These are phyloP conservation scores for Monochamus saltuarius DNA, from an alignment of 1,140 invertebrate species.

Conservation along the genomic window DNA sequence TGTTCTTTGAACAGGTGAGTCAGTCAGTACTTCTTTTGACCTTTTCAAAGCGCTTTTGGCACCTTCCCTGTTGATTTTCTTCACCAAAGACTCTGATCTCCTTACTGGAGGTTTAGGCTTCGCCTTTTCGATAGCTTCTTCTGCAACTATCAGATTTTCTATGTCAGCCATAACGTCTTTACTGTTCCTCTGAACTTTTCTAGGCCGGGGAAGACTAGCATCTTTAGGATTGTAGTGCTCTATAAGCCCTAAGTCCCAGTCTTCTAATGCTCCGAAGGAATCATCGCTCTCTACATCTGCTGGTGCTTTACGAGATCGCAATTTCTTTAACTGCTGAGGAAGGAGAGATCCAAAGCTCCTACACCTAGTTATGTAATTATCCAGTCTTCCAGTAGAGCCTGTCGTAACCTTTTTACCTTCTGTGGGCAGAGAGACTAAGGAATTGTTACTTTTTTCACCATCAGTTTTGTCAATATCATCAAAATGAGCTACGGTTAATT, in stretches of 20 bases:
- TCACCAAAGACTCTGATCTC: conserved; percentile 43
- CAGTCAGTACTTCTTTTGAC: conserved; percentile 2
- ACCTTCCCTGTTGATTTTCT: conserved; percentile 41
- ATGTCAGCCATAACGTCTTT: conserved; percentile 41
- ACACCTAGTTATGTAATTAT: conserved; percentile 51
- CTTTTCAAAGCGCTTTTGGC: conserved; percentile 20
- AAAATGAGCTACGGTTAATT: conserved; percentile 41
- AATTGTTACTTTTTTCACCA: conserved; percentile 21
- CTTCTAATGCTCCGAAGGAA: conserved; percentile 51
- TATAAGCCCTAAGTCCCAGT: conserved; percentile 52
- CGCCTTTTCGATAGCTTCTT: conserved; percentile 28
- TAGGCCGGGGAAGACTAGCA: conserved; percentile 45
- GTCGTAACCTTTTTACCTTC: conserved; percentile 42
- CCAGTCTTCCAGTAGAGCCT: conserved; percentile 41
- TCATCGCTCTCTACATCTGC: conserved; percentile 51
- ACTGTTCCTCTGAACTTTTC: conserved; percentile 25
- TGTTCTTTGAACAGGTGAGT: not conserved
- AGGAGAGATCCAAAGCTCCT: conserved; percentile 51
- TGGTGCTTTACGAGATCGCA: conserved; percentile 39
- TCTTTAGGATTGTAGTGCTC: conserved; percentile 52
- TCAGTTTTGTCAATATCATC: conserved; percentile 30
- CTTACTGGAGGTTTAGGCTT: conserved; percentile 39
- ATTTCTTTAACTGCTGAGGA: conserved; percentile 48
- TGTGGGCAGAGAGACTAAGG: conserved; percentile 40
- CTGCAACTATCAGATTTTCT: conserved; percentile 42